phyloP scores from a whole-genome alignment of 2,113 vertebrate species.

The Limnothrissa miodon region DNA sequence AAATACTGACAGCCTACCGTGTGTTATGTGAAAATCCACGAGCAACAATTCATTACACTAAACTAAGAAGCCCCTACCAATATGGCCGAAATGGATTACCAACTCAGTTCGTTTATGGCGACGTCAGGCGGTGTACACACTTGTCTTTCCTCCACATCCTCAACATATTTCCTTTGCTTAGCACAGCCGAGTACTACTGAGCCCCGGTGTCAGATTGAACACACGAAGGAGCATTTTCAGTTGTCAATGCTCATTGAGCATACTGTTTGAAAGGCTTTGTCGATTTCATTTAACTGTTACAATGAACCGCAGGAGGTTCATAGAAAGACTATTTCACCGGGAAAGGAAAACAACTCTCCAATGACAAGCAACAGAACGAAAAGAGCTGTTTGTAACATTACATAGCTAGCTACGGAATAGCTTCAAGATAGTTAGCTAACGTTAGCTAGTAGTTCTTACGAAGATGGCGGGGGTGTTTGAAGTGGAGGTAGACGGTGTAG shows the following conservation, averaged over 20 bases:
- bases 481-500: conserved; percentile 77
- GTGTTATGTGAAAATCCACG: too few species aligned
- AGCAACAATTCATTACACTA: too few species aligned
- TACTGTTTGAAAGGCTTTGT: background rate
- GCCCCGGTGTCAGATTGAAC: background rate
- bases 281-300: background rate
- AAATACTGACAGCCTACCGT: too few species aligned
- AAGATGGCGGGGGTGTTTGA: conserved; percentile 82
- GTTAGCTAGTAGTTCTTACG: conserved; percentile 50
- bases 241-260: background rate
- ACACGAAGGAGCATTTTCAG: background rate
- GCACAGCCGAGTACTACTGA: background rate
- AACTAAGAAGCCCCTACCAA: background rate
- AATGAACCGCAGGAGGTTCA: background rate
- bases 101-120: background rate
- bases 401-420: conserved; percentile 15
- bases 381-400: background rate
- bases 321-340: background rate
- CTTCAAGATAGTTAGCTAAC: background rate
- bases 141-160: background rate
- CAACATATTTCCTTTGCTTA: background rate
- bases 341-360: background rate
- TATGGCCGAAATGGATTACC: background rate
- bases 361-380: background rate
- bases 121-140: background rate